These are phyloP conservation scores for Actinemys pallida DNA, from an alignment of 2,113 vertebrate genomes.

Conservation along the genomic window DNA sequence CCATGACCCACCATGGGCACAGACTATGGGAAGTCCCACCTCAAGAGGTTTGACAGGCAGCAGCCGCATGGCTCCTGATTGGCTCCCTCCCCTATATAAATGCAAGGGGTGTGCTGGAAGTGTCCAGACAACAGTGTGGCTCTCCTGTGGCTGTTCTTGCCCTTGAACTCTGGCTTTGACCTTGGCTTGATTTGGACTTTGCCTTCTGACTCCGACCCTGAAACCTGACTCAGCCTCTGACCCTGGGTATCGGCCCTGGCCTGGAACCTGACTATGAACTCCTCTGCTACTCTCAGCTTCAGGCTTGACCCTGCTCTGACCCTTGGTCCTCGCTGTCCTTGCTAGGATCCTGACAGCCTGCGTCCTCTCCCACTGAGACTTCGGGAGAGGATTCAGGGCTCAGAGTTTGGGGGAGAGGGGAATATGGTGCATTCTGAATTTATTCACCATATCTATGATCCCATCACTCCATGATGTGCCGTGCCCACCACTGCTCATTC, in stretches of 20 bases:
- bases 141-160: background rate
- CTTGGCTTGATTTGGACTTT: background rate
- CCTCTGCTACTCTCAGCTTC: background rate
- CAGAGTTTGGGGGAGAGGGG: fast-evolving
- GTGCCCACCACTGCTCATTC: background rate
- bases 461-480: fast-evolving
- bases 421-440: background rate
- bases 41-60: background rate
- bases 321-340: background rate
- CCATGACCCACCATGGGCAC: background rate
- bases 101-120: background rate
- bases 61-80: background rate
- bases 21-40: background rate
- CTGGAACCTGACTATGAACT: background rate
- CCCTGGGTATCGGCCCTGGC: background rate
- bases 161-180: background rate
- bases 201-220: background rate
- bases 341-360: background rate
- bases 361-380: no score
- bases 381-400: background rate
- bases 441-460: no score
- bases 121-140: background rate
- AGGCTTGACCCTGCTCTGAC: background rate
- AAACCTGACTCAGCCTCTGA: background rate
- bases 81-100: background rate